Conservation (phyloP, 2,797 vertebrate species). For the Sandelia bainsii region DNA sequence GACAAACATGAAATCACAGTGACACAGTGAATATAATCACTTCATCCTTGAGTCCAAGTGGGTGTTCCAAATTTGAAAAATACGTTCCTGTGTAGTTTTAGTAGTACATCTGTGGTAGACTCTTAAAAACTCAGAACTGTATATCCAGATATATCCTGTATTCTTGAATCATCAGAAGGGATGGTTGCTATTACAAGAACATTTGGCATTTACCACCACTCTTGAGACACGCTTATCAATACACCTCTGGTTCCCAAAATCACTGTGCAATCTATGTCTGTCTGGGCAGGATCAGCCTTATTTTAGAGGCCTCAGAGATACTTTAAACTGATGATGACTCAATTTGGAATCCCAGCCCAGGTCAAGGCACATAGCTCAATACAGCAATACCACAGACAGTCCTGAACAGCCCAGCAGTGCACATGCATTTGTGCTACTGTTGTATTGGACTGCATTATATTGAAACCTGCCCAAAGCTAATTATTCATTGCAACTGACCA, state of each 20-base stretch:
- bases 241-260: conserved; percentile 45
- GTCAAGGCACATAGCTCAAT: conserved; percentile 58
- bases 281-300: conserved; percentile 37
- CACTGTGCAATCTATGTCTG: conserved; percentile 43
- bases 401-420: conserved; percentile 5
- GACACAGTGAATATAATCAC: no score
- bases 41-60: no score
- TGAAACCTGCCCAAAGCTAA: no score
- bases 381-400: conserved; percentile 47
- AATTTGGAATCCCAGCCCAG: conserved; percentile 52
- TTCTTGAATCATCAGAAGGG: background rate
- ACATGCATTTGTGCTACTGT: no score
- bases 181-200: conserved; percentile 3
- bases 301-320: conserved; percentile 46
- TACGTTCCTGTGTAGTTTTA: no score
- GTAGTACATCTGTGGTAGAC: no score
- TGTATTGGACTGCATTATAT: no score
- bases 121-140: no score
- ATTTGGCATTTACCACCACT: conserved; percentile 51
- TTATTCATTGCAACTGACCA: no score
- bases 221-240: conserved; percentile 57
- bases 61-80: no score
- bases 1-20: no score
- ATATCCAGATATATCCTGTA: background rate
- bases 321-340: conserved; percentile 72